Evolutionary conservation across 2,113 vertebrate species (phyloP).

Genomic region (Chaetodon trifascialis): DNA sequence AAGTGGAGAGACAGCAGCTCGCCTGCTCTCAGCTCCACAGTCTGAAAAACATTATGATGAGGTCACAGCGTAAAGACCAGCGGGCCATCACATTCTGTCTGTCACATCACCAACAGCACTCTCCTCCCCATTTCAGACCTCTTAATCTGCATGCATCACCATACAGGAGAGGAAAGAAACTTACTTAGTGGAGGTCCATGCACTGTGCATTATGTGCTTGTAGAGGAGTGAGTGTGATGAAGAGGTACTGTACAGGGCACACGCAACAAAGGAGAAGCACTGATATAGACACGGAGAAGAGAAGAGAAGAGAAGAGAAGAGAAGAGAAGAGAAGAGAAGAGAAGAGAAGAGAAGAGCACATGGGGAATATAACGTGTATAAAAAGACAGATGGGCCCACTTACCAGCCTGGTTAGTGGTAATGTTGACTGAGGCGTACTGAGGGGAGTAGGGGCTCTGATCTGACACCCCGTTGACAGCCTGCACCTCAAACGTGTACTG

Average conservation of each 20-base stretch:
- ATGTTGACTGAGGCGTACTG: constrained; percentile 97
- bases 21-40: constrained; percentile 42
- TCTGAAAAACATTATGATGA: constrained; percentile 69
- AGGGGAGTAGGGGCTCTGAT: constrained; percentile 97
- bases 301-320: constrained; percentile 11
- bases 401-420: constrained; percentile 99
- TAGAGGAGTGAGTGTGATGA: constrained; percentile 50
- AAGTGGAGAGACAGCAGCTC: constrained; percentile 57
- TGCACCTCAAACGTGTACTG: constrained; percentile 99
- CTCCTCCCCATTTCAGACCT: constrained; percentile 53
- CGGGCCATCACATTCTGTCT: constrained; percentile 72
- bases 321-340: constrained; percentile 7
- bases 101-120: constrained; percentile 72
- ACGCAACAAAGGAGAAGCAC: constrained; percentile 11
- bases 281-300: constrained; percentile 14
- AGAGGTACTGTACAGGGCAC: constrained; percentile 38
- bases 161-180: constrained; percentile 47
- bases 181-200: constrained; percentile 36
- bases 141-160: constrained; percentile 74
- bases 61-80: constrained; percentile 77
- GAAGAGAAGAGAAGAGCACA: constrained; percentile 33
- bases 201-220: constrained; percentile 62
- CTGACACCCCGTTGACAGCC: constrained; percentile 96
- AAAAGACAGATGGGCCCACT: constrained; percentile 79
- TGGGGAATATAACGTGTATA: constrained; percentile 45